Conservation (phyloP, 2,113 vertebrate species). For the Cricetomys ansorgei region DNA sequence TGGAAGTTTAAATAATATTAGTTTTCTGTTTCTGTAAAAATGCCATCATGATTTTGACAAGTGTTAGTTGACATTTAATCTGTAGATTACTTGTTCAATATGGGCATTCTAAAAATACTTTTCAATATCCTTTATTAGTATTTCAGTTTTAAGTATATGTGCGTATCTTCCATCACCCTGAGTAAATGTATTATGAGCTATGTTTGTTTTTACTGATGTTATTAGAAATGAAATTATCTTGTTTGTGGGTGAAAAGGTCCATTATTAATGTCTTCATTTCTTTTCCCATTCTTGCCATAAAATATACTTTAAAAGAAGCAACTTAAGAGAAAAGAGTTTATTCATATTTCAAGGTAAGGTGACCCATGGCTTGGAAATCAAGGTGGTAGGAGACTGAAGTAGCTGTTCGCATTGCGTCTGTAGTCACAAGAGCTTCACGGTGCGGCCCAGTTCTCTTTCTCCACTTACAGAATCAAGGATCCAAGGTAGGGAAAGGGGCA, state of each 20-base stretch:
- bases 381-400: no score
- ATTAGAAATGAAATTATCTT: not conserved
- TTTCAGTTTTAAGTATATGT: not conserved
- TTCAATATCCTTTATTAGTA: no score
- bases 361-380: no score
- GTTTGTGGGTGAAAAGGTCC: not conserved
- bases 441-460: no score
- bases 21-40: not conserved
- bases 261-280: not conserved
- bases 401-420: no score
- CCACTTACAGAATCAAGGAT: no score
- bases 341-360: no score
- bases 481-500: no score
- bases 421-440: no score
- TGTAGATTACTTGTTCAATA: not conserved
- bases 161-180: not conserved
- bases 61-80: not conserved
- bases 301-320: no score
- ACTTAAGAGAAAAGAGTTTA: no score
- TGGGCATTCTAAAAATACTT: not conserved
- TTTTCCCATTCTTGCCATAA: no score
- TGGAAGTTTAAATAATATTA: not conserved
- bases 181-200: not conserved
- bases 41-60: not conserved
- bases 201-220: not conserved